Percentiles rank a stretch among this genome's conserved stretches.
These are phyloP conservation scores for Brachionus paranguensis DNA, from an alignment of 1,140 invertebrate genomes.

Conservation along the genomic window DNA sequence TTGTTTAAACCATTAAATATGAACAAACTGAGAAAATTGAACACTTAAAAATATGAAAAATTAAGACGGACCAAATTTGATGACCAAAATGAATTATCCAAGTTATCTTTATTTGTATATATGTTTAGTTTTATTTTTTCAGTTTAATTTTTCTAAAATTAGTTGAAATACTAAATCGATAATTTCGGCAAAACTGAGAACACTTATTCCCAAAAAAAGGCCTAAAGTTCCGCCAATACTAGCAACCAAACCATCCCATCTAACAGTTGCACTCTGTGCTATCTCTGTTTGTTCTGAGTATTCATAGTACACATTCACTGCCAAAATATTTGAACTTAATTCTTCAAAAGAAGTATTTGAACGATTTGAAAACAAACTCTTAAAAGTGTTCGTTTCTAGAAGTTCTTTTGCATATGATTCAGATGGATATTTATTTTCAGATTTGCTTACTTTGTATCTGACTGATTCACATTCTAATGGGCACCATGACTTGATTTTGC, in stretches of 20 bases:
- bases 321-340: not conserved
- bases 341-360: not conserved
- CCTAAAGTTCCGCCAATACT: not conserved
- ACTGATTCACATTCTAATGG: not conserved
- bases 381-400: not conserved
- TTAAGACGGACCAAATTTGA: too few species aligned
- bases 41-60: too few species aligned
- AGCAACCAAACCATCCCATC: not conserved
- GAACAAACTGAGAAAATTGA: too few species aligned
- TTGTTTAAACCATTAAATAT: too few species aligned
- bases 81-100: too few species aligned
- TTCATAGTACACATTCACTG: not conserved
- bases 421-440: not conserved
- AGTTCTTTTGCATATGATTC: not conserved
- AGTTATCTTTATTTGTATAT: too few species aligned
- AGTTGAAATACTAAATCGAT: not conserved
- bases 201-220: not conserved
- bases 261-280: not conserved
- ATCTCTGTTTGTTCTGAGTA: not conserved
- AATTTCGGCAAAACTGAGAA: not conserved
- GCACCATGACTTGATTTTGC: not conserved
- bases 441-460: not conserved
- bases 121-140: too few species aligned
- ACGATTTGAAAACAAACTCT: not conserved
- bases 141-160: not conserved